Base-by-base conservation (phyloP, 2,797 vertebrate species). In the Taenioides sp. region DNA sequence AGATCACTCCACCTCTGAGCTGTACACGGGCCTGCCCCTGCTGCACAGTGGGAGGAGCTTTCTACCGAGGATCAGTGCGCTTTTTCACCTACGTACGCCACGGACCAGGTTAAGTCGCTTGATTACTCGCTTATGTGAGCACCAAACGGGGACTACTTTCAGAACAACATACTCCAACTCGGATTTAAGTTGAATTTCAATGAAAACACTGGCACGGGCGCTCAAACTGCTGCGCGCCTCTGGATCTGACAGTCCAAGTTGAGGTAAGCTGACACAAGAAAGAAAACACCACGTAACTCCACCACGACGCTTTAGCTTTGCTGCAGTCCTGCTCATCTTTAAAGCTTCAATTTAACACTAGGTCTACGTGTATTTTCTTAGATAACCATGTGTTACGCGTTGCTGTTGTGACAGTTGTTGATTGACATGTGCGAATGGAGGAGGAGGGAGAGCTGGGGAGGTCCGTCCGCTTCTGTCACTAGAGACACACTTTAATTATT, bases 351-450 rank as follows among this genome's bases (percentile, higher is more conserved):
- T 28, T 1, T 55, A 3, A 5, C 55, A 5, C 2, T 5, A 20
- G 58, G 1, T 2, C 4, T 22, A 11, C 67, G 0, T 17, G n/a
- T 59, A n/a, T 59, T 2, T 25, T 49, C 58, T 43, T n/a, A 61
- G 37, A 71, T 40, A 73, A 57, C 62, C 11, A 73, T 63, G 67
- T 58, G 34, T 70, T 57, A 20, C 63, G 20, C 49, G 18, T 25
- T 57, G 67, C 68, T 52, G 47, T 31, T 73, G 54, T 80, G 72
- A 82, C 77, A 81, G 76, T 65, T 69, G 62, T 16, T 86, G 86
- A 84, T 80, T 87, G 82, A 82, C 85, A 78, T 71, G 75, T 80
- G 84, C 74, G 81, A 17, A 63, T 86, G 83, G 68, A 31, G 52
- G 58, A 71, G 82, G 65, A 37, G 37, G 59, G 72, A 60, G 14